phyloP scores from a whole-genome alignment of 1,140 invertebrate species.

The Nasonia longicornis region DNA sequence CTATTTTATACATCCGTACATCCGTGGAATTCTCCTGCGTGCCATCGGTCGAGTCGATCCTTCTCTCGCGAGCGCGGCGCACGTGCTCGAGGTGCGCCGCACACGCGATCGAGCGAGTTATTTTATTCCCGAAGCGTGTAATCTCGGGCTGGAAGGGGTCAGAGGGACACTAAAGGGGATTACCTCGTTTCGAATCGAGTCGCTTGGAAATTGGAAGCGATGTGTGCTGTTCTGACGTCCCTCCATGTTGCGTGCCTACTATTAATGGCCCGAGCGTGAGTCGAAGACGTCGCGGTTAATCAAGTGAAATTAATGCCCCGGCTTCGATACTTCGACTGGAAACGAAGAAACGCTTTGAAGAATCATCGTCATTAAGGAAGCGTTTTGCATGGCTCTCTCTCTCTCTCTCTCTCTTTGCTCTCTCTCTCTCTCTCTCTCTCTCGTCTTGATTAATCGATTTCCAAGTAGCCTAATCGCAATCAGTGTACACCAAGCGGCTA shows the following conservation, averaged over 20 bases:
- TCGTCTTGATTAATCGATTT: background rate
- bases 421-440: too few species aligned
- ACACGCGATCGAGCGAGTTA: background rate
- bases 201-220: too few species aligned
- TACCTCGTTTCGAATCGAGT: background rate
- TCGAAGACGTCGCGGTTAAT: background rate
- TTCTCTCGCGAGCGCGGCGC: background rate
- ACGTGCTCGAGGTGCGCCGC: background rate
- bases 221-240: too few species aligned
- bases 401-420: too few species aligned
- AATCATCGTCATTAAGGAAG: conserved; percentile 1
- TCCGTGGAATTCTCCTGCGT: background rate
- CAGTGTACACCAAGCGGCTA: background rate
- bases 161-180: background rate
- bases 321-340: background rate
- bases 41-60: background rate
- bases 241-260: too few species aligned
- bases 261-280: background rate
- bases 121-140: background rate
- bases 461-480: background rate
- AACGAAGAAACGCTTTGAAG: background rate
- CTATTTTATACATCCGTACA: background rate
- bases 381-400: background rate
- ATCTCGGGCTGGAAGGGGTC: background rate
- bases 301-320: background rate